Conservation (phyloP, 2,888 invertebrate genomes). For the Trachelus stipa region DNA sequence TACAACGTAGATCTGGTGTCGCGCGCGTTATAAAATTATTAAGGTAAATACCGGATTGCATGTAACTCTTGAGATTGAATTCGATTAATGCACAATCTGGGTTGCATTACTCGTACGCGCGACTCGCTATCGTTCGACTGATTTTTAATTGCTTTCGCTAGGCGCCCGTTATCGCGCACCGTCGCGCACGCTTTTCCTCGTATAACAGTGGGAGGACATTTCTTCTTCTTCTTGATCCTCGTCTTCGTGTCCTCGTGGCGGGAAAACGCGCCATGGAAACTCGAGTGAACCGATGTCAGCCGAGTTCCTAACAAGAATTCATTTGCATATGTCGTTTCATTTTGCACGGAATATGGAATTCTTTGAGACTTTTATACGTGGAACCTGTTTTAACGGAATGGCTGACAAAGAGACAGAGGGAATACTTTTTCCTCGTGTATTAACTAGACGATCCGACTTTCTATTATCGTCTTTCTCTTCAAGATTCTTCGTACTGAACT, state of each 20-base stretch:
- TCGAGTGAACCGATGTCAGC: constrained; percentile 10
- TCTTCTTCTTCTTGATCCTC: constrained; percentile 13
- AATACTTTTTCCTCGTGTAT: background rate
- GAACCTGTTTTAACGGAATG: background rate
- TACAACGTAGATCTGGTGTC: background rate
- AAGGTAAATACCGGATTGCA: constrained; percentile 56
- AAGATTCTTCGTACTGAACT: background rate
- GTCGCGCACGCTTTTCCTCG: constrained; percentile 1
- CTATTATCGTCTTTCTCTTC: background rate
- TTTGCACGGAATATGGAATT: constrained; percentile 37
- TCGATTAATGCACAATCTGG: constrained; percentile 40
- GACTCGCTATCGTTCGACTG: constrained; percentile 41
- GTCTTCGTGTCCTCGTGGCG: constrained; percentile 9
- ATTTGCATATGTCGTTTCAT: constrained; percentile 40
- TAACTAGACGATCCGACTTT: background rate
- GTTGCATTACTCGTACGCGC: constrained; percentile 30
- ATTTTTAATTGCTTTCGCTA: constrained; percentile 52
- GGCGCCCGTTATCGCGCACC: constrained; percentile 22
- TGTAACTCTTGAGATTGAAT: constrained; percentile 45
- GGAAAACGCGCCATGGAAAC: constrained; percentile 12
- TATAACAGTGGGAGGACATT: background rate
- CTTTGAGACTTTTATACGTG: constrained; percentile 26
- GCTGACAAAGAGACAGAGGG: background rate
- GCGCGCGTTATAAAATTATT: constrained; percentile 55
- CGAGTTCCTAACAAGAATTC: constrained; percentile 39